Evolutionary conservation across 35 echinoderm and acorn worm genomes (phyloP).

Genomic region (Ophiothrix spiculata): DNA sequence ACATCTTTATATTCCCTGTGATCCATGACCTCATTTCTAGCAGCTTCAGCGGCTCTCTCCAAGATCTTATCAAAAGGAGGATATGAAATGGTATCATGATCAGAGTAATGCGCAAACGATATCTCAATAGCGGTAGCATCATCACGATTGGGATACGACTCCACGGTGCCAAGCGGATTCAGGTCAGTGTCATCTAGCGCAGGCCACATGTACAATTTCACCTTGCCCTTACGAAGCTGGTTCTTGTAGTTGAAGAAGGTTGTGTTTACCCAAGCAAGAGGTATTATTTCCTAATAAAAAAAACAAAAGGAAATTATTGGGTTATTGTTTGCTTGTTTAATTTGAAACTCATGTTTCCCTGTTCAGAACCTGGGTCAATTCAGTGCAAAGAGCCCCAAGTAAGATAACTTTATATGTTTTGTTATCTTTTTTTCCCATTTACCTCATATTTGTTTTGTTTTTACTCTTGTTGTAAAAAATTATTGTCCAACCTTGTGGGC

Average conservation of each 20-base stretch:
- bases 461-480: too few relatives aligned
- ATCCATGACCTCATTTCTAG: slow-evolving; percentile 50
- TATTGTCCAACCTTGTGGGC: too few relatives aligned
- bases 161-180: slow-evolving; percentile 71
- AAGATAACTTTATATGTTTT: too few relatives aligned
- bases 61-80: slow-evolving; percentile 86
- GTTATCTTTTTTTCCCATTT: too few relatives aligned
- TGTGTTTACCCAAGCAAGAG: slow-evolving; percentile 91
- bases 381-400: too few relatives aligned
- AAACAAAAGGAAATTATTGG: neutral
- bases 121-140: slow-evolving; percentile 66
- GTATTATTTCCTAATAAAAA: slow-evolving; percentile 76
- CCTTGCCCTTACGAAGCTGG: slow-evolving; percentile 35
- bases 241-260: slow-evolving; percentile 94
- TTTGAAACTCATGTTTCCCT: too few relatives aligned
- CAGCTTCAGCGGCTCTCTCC: slow-evolving; percentile 75
- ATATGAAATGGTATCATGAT: slow-evolving; percentile 52
- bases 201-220: slow-evolving; percentile 81
- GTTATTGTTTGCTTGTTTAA: neutral
- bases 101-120: slow-evolving; percentile 30
- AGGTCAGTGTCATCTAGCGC: slow-evolving; percentile 68
- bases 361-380: too few relatives aligned
- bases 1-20: neutral
- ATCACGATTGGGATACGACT: slow-evolving; percentile 60
- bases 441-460: too few relatives aligned